Base-by-base conservation (phyloP, 1,140 invertebrate genomes). In the Brachionus paranguensis region DNA sequence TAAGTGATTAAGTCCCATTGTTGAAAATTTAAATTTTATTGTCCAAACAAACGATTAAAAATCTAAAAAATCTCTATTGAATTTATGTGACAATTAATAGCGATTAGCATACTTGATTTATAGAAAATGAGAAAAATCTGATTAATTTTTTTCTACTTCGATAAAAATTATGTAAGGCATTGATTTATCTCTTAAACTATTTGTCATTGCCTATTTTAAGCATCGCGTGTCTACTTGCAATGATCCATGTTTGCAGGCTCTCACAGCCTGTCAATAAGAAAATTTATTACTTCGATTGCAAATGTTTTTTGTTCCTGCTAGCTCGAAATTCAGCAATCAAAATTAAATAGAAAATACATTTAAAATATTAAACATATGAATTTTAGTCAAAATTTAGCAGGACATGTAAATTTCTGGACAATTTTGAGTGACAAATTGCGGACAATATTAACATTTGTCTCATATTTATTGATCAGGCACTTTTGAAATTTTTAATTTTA, bases 1-100 rank as follows among this genome's bases (percentile, higher is more conserved):
- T 41, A 72, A 72, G 68, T 72, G 68, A 72, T 72, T 72, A 72
- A 43, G 37, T 43, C 17, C 68, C 17, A 72, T 72, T 72, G 68
- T 72, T 68, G 45, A 68, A 68, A 68, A 33, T 68, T 33, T 68
- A 33, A 33, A 29, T 72, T 72, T 72, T 43, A 41, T 17, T 41
- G n/a, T n/a, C 27, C 24, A 33, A 70, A 70, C n/a, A 33, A 70
- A n/a, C 27, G 65, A 33, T 70, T 70, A 70, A 29, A 70, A 72
- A 72, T 72, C 68, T 68, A 68, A 72, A 37, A 33, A 72, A 72
- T 72, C 68, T 72, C 68, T 41, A 72, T 72, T 72, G 68, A 72
- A 72, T 41, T 72, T 72, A 60, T 60, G 53, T 60, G 53, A 60
- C 53, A 60, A 60, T 60, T 60, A 60, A 24, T 60, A 60, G 53